phyloP scores from a whole-genome alignment of 2,113 vertebrate species.

The Grammomys surdaster region DNA sequence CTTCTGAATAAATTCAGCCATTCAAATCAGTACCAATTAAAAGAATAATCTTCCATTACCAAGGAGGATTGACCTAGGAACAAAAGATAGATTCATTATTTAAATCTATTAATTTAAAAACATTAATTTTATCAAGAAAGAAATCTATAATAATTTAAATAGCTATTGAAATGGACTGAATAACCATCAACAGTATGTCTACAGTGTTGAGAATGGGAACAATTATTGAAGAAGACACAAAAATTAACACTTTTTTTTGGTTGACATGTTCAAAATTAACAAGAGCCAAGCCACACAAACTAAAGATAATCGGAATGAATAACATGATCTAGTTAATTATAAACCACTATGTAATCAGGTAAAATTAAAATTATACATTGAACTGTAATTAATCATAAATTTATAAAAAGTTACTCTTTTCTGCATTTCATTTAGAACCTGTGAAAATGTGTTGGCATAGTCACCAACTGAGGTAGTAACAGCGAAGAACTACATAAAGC shows the following conservation, averaged over 20 bases:
- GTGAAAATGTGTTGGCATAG: not conserved
- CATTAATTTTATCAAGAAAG: slow-evolving; percentile 20
- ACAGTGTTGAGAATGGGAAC: slow-evolving; percentile 29
- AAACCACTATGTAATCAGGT: not conserved
- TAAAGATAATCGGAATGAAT: slow-evolving; percentile 53
- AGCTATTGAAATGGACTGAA: slow-evolving; percentile 15
- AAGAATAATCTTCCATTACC: slow-evolving; percentile 16
- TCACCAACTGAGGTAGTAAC: not conserved
- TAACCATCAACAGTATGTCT: slow-evolving; percentile 30
- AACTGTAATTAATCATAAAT: not conserved
- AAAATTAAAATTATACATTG: not conserved
- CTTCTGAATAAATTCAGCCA: slow-evolving; percentile 33
- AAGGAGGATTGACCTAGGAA: slow-evolving; percentile 17
- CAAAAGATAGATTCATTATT: slow-evolving; percentile 16
- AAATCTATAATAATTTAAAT: slow-evolving; percentile 12
- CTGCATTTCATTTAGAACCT: not conserved
- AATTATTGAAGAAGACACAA: slow-evolving; percentile 15
- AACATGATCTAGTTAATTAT: not conserved
- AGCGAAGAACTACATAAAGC: not conserved
- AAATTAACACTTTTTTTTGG: not conserved
- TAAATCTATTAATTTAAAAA: slow-evolving; percentile 55
- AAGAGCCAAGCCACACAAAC: slow-evolving; percentile 44
- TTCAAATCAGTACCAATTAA: slow-evolving; percentile 44
- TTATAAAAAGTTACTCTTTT: not conserved
- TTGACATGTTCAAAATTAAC: slow-evolving; percentile 31